Evolutionary conservation across 1,140 invertebrate species (phyloP).

Genomic region (Sycophaga agraensis): DNA sequence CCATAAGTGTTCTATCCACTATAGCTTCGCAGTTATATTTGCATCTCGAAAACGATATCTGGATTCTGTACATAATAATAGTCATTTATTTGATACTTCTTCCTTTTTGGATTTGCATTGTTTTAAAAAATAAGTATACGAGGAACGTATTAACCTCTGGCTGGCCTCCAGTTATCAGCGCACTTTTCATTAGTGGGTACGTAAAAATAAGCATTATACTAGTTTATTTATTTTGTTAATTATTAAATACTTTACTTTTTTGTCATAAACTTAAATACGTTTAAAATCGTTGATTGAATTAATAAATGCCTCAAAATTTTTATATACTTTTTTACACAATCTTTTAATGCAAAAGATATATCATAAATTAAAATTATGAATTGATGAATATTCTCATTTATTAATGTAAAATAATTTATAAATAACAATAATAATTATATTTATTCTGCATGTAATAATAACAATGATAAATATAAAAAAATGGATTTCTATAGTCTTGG

Average conservation of each 20-base stretch:
- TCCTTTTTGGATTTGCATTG: constrained; percentile 77
- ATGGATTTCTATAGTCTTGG: constrained; percentile 64
- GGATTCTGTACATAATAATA: constrained; percentile 68
- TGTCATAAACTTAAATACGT: no score
- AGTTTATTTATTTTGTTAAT: neutral
- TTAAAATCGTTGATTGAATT: no score
- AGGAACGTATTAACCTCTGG: constrained; percentile 76
- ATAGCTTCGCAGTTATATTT: constrained; percentile 73
- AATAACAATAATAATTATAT: no score
- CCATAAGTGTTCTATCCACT: constrained; percentile 76
- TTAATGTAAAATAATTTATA: no score
- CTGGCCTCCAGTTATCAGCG: constrained; percentile 83
- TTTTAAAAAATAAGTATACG: constrained; percentile 78
- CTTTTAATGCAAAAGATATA: no score
- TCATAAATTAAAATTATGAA: no score
- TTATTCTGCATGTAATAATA: no score
- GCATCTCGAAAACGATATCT: constrained; percentile 62
- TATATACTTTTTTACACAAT: no score
- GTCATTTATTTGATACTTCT: constrained; percentile 69
- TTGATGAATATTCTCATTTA: no score
- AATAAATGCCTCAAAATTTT: no score
- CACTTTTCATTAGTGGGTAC: constrained; percentile 85
- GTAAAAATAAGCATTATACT: constrained; percentile 33
- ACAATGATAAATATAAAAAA: neutral
- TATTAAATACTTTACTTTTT: no score